These are phyloP conservation scores for Sporophila hypoxantha DNA, from an alignment of 2,113 vertebrate species.

Conservation along the genomic window DNA sequence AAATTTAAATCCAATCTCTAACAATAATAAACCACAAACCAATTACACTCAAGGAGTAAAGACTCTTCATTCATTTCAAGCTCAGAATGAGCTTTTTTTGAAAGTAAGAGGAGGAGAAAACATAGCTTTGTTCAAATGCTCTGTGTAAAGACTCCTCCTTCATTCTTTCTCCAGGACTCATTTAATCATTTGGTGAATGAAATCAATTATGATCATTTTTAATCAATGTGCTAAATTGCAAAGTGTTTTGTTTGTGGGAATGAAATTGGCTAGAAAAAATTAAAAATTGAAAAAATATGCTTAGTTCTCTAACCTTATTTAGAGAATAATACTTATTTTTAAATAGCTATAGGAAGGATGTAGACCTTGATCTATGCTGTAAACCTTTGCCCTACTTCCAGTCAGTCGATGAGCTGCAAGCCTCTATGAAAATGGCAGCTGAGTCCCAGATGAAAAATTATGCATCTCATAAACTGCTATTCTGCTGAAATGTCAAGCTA, in stretches of 20 bases:
- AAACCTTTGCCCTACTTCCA: conserved; percentile 71
- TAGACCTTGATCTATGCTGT: conserved; percentile 59
- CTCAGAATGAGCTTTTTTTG: conserved; percentile 40
- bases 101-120: conserved; percentile 30
- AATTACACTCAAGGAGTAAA: conserved; percentile 49
- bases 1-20: conserved; percentile 63
- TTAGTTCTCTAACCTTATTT: conserved; percentile 4
- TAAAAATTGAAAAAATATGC: background rate
- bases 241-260: background rate
- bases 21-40: conserved; percentile 46
- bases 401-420: conserved; percentile 64
- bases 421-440: conserved; percentile 71
- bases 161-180: conserved; percentile 30
- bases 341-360: conserved; percentile 49
- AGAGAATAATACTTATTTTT: conserved; percentile 45
- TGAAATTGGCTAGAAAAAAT: background rate
- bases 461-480: conserved; percentile 80
- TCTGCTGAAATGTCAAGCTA: conserved; percentile 79
- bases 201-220: conserved; percentile 27
- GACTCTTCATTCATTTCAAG: conserved; percentile 57
- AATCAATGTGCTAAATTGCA: background rate
- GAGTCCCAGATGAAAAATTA: conserved; percentile 79
- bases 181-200: conserved; percentile 42
- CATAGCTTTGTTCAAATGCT: conserved; percentile 51
- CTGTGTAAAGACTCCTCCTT: conserved; percentile 27